Conservation (phyloP, 2,797 vertebrate genomes). For the Platyrinchus mystaceus region DNA sequence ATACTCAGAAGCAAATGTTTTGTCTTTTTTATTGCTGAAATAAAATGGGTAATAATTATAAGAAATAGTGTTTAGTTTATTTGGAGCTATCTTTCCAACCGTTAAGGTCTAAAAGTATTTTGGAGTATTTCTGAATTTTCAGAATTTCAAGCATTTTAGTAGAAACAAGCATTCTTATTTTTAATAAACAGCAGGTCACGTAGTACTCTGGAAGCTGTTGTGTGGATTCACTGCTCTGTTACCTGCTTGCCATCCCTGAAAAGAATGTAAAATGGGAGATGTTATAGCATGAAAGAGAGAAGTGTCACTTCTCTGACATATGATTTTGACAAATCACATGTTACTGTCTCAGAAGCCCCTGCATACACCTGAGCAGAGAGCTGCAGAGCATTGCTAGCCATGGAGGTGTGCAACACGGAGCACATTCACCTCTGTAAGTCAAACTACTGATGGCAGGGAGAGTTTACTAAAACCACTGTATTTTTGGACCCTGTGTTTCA, state of each 20-base stretch:
- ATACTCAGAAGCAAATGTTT: neutral
- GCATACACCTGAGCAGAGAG: neutral
- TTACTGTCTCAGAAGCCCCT: neutral
- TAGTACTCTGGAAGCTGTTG: neutral
- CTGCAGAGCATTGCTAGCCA: neutral
- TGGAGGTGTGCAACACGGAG: rapidly evolving
- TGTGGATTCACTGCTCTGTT: neutral
- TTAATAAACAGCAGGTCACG: rapidly evolving
- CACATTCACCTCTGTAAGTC: neutral
- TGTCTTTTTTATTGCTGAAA: neutral
- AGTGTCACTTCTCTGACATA: neutral
- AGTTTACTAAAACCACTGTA: neutral
- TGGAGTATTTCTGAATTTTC: neutral
- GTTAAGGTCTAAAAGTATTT: neutral
- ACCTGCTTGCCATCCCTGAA: neutral
- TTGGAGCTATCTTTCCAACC: neutral
- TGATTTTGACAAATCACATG: neutral
- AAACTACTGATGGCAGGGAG: neutral
- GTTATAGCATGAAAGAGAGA: neutral
- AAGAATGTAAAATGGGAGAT: neutral
- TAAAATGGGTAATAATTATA: neutral
- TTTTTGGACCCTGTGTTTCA: constrained; percentile 41
- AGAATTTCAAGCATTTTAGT: neutral
- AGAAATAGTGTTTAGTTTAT: neutral
- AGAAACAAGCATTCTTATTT: neutral